Conservation (phyloP, 2,113 vertebrate species). For the Pseudonaja textilis region DNA sequence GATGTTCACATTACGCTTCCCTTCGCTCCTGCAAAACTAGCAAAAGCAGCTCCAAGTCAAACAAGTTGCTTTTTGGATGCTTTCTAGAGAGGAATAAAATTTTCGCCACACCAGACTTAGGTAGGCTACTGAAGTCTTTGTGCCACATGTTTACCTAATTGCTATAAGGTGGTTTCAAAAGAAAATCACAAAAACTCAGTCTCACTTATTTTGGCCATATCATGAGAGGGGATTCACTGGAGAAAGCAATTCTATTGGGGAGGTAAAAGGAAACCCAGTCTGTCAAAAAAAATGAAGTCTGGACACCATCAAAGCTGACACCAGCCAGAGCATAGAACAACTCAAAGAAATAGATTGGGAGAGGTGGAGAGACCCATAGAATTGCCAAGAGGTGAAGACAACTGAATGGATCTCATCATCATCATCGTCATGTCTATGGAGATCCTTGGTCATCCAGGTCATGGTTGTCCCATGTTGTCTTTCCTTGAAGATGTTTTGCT, state of each 20-base stretch:
- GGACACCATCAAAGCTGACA: neutral
- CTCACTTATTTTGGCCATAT: neutral
- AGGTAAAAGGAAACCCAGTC: neutral
- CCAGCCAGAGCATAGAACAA: neutral
- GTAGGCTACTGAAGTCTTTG: neutral
- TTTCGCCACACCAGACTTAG: slow-evolving; percentile 21
- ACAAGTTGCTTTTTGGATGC: slow-evolving; percentile 34
- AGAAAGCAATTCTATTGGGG: neutral
- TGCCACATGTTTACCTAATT: slow-evolving; percentile 21
- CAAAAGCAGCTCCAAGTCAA: slow-evolving; percentile 36
- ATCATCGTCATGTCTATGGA: neutral
- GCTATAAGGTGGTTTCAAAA: too few relatives aligned
- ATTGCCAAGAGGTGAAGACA: neutral
- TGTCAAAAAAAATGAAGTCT: neutral
- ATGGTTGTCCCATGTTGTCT: neutral
- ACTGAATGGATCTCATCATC: neutral
- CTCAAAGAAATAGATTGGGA: neutral
- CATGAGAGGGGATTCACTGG: neutral
- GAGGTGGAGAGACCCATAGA: neutral
- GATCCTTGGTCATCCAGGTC: neutral
- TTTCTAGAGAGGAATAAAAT: slow-evolving; percentile 37
- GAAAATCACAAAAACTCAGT: neutral
- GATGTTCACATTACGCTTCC: slow-evolving; percentile 60
- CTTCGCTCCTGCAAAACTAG: slow-evolving; percentile 57
- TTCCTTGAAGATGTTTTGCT: neutral